Evolutionary conservation across 2,113 vertebrate species (phyloP).

Genomic region (Brachypteracias leptosomus): DNA sequence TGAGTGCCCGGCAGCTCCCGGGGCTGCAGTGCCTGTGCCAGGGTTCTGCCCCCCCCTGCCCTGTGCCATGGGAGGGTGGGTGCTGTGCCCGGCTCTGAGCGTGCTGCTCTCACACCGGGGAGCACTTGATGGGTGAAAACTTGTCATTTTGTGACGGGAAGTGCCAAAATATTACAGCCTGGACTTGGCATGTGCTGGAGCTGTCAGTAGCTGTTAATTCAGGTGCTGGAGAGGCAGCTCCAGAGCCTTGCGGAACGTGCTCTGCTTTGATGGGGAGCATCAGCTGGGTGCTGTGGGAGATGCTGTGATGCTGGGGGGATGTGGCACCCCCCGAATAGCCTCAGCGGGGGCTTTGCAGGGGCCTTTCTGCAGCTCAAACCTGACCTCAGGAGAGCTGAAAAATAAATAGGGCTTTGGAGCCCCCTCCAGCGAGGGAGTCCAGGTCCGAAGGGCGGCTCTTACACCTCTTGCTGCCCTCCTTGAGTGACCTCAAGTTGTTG

Average conservation of each 20-base stretch:
- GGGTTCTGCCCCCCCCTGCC: too few relatives aligned
- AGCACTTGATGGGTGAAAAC: not conserved
- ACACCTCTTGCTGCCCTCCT: not conserved
- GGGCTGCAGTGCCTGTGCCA: not conserved
- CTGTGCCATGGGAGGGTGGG: not conserved
- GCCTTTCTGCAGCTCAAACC: not conserved
- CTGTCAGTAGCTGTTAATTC: not conserved
- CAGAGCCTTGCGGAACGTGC: not conserved
- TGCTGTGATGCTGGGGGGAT: too few relatives aligned
- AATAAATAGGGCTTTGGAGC: not conserved
- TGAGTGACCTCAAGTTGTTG: not conserved
- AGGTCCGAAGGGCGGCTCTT: not conserved
- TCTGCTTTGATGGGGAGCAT: not conserved
- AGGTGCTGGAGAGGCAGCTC: not conserved
- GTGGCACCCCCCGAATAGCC: not conserved
- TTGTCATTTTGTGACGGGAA: not conserved
- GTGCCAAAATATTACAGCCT: not conserved
- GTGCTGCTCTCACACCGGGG: rapidly evolving
- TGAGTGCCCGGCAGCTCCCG: rapidly evolving
- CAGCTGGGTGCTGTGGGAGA: not conserved
- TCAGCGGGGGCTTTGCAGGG: rapidly evolving
- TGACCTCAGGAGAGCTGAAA: not conserved
- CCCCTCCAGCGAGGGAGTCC: not conserved
- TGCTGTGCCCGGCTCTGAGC: rapidly evolving
- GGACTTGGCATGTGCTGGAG: not conserved